Conservation (phyloP, 2,797 vertebrate genomes). For the Malacoctenus gilli region DNA sequence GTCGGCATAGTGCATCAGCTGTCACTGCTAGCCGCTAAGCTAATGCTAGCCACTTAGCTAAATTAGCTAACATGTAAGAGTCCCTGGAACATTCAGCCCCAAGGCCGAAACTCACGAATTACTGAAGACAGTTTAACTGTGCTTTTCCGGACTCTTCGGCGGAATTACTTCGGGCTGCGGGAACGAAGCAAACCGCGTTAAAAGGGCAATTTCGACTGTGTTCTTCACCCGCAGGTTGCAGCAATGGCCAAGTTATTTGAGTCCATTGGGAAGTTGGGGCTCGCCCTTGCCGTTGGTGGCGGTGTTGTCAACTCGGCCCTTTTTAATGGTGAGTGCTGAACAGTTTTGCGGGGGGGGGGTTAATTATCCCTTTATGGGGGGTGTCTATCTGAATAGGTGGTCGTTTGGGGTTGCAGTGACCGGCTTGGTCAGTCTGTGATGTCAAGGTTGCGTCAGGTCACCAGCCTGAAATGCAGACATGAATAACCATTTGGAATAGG, state of each 20-base stretch:
- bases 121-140: neutral
- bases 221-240: slow-evolving; percentile 33
- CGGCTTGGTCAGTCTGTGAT: too few species aligned
- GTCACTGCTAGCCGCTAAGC: slow-evolving; percentile 1
- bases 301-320: slow-evolving; percentile 95
- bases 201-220: too few species aligned
- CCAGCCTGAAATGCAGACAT: too few species aligned
- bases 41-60: slow-evolving; percentile 36
- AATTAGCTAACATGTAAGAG: slow-evolving; percentile 43
- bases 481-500: too few species aligned
- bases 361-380: too few species aligned
- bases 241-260: slow-evolving; percentile 91
- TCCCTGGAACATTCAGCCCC: slow-evolving; percentile 39
- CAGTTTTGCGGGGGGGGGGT: too few species aligned
- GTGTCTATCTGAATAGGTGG: too few species aligned
- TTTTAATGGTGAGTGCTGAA: slow-evolving; percentile 87
- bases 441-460: too few species aligned
- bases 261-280: slow-evolving; percentile 91
- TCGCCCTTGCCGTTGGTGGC: slow-evolving; percentile 90
- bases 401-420: too few species aligned
- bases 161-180: too few species aligned
- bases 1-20: neutral
- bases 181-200: too few species aligned
- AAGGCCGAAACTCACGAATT: slow-evolving; percentile 49
- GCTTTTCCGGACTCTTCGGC: neutral